Conservation (phyloP, 1,140 invertebrate genomes). For the Pseudobourletiella spinata region DNA sequence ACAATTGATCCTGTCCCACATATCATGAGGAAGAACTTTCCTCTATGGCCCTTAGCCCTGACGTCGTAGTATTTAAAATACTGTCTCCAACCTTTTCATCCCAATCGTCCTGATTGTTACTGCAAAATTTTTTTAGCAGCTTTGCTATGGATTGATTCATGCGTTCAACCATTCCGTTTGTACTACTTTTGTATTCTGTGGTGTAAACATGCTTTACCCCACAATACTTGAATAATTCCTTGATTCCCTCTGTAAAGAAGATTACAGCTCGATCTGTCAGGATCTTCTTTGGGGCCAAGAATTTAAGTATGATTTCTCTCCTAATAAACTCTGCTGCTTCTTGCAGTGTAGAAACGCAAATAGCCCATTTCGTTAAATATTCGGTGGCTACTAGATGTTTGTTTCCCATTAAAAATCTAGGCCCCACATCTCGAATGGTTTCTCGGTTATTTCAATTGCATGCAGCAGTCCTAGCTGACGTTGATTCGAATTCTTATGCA, state of each 20-base stretch:
- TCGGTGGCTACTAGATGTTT: background rate
- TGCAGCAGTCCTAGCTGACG: background rate
- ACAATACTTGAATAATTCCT: background rate
- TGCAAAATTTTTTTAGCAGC: background rate
- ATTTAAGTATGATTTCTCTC: background rate
- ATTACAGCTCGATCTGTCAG: background rate
- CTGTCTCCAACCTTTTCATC: background rate
- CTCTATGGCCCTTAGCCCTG: background rate
- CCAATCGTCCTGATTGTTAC: conserved; percentile 5
- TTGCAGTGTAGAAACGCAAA: background rate
- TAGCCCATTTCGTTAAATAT: background rate
- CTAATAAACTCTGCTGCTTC: conserved; percentile 1
- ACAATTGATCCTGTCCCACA: background rate
- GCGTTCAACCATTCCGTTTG: conserved; percentile 9
- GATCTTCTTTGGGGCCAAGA: background rate
- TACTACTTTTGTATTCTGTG: background rate
- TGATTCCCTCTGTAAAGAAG: background rate
- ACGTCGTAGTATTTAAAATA: conserved; percentile 4
- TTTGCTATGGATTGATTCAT: background rate
- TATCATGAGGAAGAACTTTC: background rate
- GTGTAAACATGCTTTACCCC: background rate
- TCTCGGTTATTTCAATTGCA: background rate
- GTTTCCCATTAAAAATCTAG: conserved; percentile 4
- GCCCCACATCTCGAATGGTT: background rate
- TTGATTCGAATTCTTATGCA: background rate